Conservation (phyloP, 1,140 invertebrate genomes). For the Nomia melanderi region DNA sequence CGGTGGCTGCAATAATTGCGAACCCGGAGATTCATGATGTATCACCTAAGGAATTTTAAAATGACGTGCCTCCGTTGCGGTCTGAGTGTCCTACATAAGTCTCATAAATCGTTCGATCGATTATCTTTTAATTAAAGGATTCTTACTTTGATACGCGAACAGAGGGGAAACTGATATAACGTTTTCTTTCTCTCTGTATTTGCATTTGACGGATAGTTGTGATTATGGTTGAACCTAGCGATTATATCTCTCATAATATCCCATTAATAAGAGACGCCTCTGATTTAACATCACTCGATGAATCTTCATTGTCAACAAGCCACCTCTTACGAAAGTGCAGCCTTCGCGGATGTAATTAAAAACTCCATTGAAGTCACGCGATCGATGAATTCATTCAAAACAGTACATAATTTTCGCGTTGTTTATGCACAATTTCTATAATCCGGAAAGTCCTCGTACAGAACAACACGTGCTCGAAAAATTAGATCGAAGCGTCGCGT, state of each 20-base stretch:
- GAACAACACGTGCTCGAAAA: not conserved
- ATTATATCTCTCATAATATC: too few relatives aligned
- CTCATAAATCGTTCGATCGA: not conserved
- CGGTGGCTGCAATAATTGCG: not conserved
- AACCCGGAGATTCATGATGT: not conserved
- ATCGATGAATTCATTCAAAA: not conserved
- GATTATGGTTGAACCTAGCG: not conserved
- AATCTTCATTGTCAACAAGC: not conserved
- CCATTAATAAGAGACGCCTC: not conserved
- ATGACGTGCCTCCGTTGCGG: not conserved
- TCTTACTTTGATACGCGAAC: not conserved
- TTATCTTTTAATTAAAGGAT: not conserved
- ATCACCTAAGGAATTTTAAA: slow-evolving; percentile 3
- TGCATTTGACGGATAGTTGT: not conserved
- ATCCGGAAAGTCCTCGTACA: not conserved
- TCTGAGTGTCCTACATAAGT: not conserved
- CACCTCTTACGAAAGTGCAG: not conserved
- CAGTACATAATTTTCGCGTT: not conserved
- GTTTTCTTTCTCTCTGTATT: too few relatives aligned
- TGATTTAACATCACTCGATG: not conserved
- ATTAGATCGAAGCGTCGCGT: not conserved
- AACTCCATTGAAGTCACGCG: not conserved
- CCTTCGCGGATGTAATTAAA: not conserved
- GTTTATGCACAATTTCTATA: not conserved
- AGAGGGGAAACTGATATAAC: not conserved